Evolutionary conservation across 2,888 invertebrate genomes (phyloP).

Genomic region (Caenorhabditis parvicauda): DNA sequence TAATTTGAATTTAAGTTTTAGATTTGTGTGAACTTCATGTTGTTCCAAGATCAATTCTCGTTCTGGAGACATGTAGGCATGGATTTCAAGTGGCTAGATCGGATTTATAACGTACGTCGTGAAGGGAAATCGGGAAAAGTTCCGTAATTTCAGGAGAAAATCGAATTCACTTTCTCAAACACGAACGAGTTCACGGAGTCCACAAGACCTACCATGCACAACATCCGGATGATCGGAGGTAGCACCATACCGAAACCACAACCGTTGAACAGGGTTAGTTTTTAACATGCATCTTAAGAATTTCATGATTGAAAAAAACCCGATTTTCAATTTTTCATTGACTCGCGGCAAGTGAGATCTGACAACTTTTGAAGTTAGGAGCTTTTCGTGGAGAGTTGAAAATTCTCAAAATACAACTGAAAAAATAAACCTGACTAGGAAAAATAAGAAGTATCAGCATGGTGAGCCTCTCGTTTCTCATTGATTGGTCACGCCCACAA

Average conservation of each 20-base stretch:
- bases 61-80: background rate
- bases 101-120: slow-evolving; percentile 8
- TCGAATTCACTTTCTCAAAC: slow-evolving; percentile 22
- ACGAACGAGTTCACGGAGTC: slow-evolving; percentile 30
- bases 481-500: no score
- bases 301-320: background rate
- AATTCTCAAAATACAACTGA: no score
- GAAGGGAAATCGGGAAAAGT: background rate
- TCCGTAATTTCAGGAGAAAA: slow-evolving; percentile 6
- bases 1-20: no score
- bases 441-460: no score
- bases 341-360: background rate
- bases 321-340: background rate
- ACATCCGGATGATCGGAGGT: slow-evolving; percentile 19
- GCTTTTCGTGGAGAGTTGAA: no score
- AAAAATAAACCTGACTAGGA: no score
- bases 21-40: background rate
- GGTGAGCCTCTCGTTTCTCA: no score
- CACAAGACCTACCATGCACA: slow-evolving; percentile 11
- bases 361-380: no score
- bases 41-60: slow-evolving; percentile 3
- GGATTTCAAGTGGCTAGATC: slow-evolving; percentile 7
- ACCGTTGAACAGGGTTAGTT: background rate
- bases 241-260: slow-evolving; percentile 10
- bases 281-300: background rate